Evolutionary conservation across 2,113 vertebrate genomes (phyloP), one percentile per base, ranked within the genome.

Genomic region (Odocoileus hemionus): DNA sequence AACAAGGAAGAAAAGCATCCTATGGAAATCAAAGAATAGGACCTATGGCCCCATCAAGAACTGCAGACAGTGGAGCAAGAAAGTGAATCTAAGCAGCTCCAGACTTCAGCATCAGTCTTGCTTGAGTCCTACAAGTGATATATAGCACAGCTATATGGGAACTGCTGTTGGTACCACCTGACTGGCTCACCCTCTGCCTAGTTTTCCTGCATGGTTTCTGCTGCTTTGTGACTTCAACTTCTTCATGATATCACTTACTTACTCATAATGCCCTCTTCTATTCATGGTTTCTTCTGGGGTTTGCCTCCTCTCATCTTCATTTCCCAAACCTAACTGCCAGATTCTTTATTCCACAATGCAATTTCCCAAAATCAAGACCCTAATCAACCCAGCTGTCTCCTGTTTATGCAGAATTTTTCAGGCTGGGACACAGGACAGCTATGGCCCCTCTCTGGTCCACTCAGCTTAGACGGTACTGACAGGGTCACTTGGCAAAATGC

Each of bases 331-430:
- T 76, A 36, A 30, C 54, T 79, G 39, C 15, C 25, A 55, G 43
- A 21, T 26, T 60, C 50, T 86, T 33, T 60, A 45, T 60, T 60
- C 52, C 23, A 21, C 36, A 4, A 52, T n/a, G 3, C 30, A 23
- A 58, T 91, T 91, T 91, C 84, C 78, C 45, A 86, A n/a, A n/a
- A 91, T n/a, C 9, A 30, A 94, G 25, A 84, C 54, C 26, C 83
- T 67, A 16, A 82, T 39, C 86, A 74, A 47, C 5, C 47, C 54
- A 91, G 54, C 1, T 88, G 25, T 74, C 80, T 14, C n/a, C 67
- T 54, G 3, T 52, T 54, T 50, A 3, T 76, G 47, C 36, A 45
- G 28, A 36, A 28, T 16, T 91, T 70, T 55, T 28, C 78, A 33
- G 74, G 33, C 76, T 82, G 88, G 36, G 45, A 82, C 16, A 14